Conservation (phyloP, 1,140 invertebrate species). For the Cotesia chilonis region DNA sequence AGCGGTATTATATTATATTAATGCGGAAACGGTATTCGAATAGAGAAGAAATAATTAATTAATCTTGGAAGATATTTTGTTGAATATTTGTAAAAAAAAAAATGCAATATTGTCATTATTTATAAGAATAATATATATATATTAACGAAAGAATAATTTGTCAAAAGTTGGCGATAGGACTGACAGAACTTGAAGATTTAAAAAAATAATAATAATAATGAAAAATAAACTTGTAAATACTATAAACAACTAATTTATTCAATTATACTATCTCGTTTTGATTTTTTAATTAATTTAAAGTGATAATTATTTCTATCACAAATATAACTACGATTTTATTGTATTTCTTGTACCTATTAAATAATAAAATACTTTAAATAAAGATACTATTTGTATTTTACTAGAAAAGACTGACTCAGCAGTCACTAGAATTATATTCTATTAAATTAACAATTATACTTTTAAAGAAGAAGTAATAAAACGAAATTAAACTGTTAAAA, state of each 20-base stretch:
- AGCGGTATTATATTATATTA: conserved; percentile 6
- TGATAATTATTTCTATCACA: conserved; percentile 5
- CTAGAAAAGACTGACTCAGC: not conserved
- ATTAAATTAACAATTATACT: not conserved
- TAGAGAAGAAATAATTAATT: not conserved
- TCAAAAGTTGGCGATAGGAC: conserved; percentile 5
- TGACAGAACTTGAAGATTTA: not conserved
- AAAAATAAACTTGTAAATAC: conserved; percentile 16
- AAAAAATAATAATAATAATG: not conserved
- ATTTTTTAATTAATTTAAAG: conserved; percentile 14
- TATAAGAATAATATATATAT: too few relatives aligned
- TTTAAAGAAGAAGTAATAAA: not conserved
- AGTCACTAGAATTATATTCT: conserved; percentile 9
- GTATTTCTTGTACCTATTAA: conserved; percentile 12
- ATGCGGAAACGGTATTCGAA: not conserved
- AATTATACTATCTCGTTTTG: conserved; percentile 14
- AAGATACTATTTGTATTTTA: conserved; percentile 14
- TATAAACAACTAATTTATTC: conserved; percentile 30
- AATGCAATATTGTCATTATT: too few relatives aligned
- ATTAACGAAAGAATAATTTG: too few relatives aligned
- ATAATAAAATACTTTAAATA: conserved; percentile 2
- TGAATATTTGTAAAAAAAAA: too few relatives aligned
- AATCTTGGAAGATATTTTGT: not conserved
- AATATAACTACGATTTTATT: conserved; percentile 16
- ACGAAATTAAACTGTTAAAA: conserved; percentile 1